These are phyloP conservation scores for Noctua janthe DNA, from an alignment of 2,888 invertebrate genomes.

Conservation along the genomic window DNA sequence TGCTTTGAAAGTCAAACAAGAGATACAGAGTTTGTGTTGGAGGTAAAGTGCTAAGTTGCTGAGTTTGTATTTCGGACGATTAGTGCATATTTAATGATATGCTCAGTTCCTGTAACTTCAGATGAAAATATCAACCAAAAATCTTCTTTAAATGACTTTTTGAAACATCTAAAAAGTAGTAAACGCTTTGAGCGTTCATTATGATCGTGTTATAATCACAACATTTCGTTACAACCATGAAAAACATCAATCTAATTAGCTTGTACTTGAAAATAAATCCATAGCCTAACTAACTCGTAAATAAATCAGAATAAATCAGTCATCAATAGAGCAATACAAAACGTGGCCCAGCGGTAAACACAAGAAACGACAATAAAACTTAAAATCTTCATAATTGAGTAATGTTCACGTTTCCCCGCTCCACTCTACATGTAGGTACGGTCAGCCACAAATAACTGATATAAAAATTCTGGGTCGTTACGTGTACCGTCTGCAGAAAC, in stretches of 20 bases:
- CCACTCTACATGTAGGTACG: conserved; percentile 42
- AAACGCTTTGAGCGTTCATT: neutral
- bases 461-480: conserved; percentile 73
- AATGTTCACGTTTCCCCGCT: conserved; percentile 6
- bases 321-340: conserved; percentile 10
- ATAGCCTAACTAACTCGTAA: neutral
- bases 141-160: neutral
- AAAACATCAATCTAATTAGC: neutral
- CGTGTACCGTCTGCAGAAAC: conserved; percentile 65
- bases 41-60: neutral
- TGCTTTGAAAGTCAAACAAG: neutral
- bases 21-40: neutral
- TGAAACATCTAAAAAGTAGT: neutral
- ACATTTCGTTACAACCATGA: neutral
- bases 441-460: conserved; percentile 49
- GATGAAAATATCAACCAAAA: neutral
- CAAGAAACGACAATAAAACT: conserved; percentile 16
- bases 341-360: conserved; percentile 28
- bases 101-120: neutral
- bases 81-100: neutral
- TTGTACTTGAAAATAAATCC: neutral
- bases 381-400: conserved; percentile 2
- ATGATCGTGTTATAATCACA: neutral
- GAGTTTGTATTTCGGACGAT: neutral
- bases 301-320: conserved; percentile 32